Base-by-base conservation (phyloP, 2,797 vertebrate genomes). In the Allobates femoralis region DNA sequence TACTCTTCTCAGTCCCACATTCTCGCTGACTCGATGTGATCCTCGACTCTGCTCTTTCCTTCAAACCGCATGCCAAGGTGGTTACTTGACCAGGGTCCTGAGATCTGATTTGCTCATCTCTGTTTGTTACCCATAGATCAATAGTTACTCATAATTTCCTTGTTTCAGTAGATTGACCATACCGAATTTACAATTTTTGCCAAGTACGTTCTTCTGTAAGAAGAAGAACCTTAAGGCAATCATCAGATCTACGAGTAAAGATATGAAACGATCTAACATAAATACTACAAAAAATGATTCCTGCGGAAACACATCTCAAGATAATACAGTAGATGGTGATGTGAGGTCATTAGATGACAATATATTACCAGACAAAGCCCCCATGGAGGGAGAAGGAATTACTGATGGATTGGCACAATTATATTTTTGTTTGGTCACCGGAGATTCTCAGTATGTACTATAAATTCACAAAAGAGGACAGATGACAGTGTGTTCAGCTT, bases 401-500 rank as follows among this genome's bases (percentile, higher is more conserved):
- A 1, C n/a, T 37, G 46, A 67, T 50, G 7, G 53, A 66, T 85
- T 62, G 46, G 28, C 46, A 21, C 75, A 69, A 46, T 56, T 55
- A 19, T 26, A 51, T 55, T 50, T 67, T 34, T 16, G 32, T 80
- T 41, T 34, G 26, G 64, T 80, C 69, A 51, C 34, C 19, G 32
- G 55, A 73, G 60, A 79, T 85, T 73, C 64, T 58, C 32, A 23
- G n/a, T 23, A 15, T 80, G 28, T 32, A 21, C 78, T 37, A 50
- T 64, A 53, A 58, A 86, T 62, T 51, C 30, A n/a, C 21, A 53
- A 55, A 10, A 69, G 34, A 78, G 50, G 73, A 28, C 71, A 86
- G 58, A 74, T 64, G 34, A 69, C 67, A 81, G 18, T 23, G 62
- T 74, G 51, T 55, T 76, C 79, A 77, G 79, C 28, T 82, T 82